These are phyloP conservation scores for Chionomys nivalis DNA, from an alignment of 2,113 vertebrate genomes.

Conservation along the genomic window DNA sequence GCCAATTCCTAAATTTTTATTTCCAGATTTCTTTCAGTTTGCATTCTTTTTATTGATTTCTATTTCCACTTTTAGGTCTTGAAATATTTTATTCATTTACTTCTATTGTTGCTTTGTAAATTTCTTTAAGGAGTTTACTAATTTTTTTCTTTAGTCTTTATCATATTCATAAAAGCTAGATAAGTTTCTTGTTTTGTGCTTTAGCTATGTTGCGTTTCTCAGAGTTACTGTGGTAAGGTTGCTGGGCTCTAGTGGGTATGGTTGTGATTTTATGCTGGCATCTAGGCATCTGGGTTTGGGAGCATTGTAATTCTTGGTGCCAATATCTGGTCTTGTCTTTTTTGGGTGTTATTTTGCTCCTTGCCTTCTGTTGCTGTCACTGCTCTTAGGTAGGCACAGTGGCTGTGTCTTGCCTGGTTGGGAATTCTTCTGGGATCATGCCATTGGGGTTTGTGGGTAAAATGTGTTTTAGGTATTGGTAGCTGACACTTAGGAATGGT, in stretches of 20 bases:
- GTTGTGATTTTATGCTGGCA: neutral
- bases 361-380: neutral
- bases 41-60: neutral
- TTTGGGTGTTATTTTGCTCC: neutral
- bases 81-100: neutral
- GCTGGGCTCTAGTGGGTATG: neutral
- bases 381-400: neutral
- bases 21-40: neutral
- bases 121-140: neutral
- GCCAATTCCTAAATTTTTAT: neutral
- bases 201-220: neutral
- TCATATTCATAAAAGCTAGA: too few relatives aligned
- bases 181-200: too few relatives aligned
- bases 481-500: neutral
- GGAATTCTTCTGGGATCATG: neutral
- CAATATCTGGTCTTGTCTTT: neutral
- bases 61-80: neutral
- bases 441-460: neutral
- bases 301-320: neutral
- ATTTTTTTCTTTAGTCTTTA: neutral
- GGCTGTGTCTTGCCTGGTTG: neutral
- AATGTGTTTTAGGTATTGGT: neutral
- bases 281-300: neutral
- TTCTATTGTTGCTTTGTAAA: neutral
- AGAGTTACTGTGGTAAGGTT: neutral